Percentiles rank a stretch among this genome's conserved stretches.
Conservation (phyloP, 2,797 vertebrate species). For the Toxotes lorentzi region DNA sequence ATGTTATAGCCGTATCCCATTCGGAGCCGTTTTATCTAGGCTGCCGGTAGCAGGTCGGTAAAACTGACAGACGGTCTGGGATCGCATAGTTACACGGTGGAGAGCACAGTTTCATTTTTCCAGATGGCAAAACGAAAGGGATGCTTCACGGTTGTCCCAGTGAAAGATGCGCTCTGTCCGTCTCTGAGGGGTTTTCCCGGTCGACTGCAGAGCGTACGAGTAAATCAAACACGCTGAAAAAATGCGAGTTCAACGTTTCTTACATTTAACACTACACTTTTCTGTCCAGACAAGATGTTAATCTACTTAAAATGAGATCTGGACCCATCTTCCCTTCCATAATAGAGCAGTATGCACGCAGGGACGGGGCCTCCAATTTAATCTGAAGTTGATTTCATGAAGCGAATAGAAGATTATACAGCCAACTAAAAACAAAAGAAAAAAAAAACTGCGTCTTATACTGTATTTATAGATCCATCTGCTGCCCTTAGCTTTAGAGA, state of each 20-base stretch:
- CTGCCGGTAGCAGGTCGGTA: conserved; percentile 60
- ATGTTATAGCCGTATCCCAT: conserved; percentile 46
- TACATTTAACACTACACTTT: conserved; percentile 4
- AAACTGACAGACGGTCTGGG: conserved; percentile 73
- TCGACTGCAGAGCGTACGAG: conserved; percentile 28
- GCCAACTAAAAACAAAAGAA: neutral
- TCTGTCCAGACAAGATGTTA: neutral
- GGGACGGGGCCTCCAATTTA: neutral
- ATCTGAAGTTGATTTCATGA: conserved; percentile 3
- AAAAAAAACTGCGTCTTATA: neutral
- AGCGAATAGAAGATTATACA: neutral
- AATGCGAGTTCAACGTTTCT: conserved; percentile 27
- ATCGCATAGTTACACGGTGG: conserved; percentile 65
- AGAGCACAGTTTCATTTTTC: conserved; percentile 70
- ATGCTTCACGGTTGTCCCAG: conserved; percentile 64
- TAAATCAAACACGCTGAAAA: conserved; percentile 34
- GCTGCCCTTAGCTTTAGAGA: neutral
- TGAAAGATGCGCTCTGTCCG: conserved; percentile 60
- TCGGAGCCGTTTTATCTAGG: conserved; percentile 44
- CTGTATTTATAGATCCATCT: neutral
- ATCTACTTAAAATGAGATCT: conserved; percentile 4
- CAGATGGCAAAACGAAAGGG: conserved; percentile 72
- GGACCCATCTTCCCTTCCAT: neutral
- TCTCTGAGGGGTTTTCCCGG: conserved; percentile 58
- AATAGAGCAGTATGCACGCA: neutral